phyloP scores from a whole-genome alignment of 1,140 invertebrate genomes.

The Eriosoma lanigerum region DNA sequence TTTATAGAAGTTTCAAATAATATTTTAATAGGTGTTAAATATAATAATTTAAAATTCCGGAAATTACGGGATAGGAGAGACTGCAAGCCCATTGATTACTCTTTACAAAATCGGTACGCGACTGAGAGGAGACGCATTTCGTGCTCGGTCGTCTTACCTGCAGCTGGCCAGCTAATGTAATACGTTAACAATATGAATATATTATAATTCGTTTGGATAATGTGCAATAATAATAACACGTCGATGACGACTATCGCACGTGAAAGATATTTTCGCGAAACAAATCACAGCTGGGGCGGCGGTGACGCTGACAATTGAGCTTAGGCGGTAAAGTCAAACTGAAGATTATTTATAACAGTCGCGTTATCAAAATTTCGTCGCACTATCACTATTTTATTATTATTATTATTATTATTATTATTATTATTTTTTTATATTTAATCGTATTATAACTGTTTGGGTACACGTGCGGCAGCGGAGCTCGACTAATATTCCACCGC shows the following conservation, averaged over 20 bases:
- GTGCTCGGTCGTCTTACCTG: conserved; percentile 15
- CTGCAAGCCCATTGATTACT: too few species aligned
- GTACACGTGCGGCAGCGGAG: neutral
- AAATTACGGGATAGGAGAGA: too few species aligned
- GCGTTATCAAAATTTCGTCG: neutral
- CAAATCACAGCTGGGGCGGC: neutral
- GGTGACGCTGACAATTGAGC: neutral
- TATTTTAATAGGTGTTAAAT: too few species aligned
- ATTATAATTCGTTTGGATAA: too few species aligned
- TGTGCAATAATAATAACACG: neutral
- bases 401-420: too few species aligned
- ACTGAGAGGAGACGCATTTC: neutral
- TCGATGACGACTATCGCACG: neutral
- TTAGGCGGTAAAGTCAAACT: neutral
- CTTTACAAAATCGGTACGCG: too few species aligned
- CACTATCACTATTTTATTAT: neutral
- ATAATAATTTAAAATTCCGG: too few species aligned
- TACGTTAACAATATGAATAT: neutral
- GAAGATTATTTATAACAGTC: too few species aligned
- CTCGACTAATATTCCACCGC: conserved; percentile 12
- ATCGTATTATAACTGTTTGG: neutral
- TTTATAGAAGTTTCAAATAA: too few species aligned
- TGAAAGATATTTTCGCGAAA: neutral
- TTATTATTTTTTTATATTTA: too few species aligned
- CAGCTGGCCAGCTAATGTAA: neutral